phyloP scores from a whole-genome alignment of 2,888 invertebrate species.

The Limnephilus auricula region DNA sequence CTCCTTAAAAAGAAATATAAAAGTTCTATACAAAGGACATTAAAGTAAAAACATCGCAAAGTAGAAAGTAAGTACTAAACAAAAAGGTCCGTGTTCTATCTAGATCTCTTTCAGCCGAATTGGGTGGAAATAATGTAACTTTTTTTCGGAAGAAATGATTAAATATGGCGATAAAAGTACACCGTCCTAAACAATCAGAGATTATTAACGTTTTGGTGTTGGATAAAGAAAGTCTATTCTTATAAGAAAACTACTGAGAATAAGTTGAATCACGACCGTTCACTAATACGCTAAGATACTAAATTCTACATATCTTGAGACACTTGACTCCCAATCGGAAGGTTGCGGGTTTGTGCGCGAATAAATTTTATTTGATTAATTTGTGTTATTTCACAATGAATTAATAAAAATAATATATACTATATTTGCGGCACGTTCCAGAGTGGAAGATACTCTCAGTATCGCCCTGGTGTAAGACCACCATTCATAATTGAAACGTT shows the following conservation, averaged over 20 bases:
- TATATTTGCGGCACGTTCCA: no score
- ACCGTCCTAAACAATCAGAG: neutral
- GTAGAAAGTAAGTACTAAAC: conserved; percentile 12
- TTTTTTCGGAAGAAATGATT: neutral
- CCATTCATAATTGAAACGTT: no score
- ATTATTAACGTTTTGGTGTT: neutral
- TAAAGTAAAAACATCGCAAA: neutral
- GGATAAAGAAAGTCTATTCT: neutral
- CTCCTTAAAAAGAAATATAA: conserved; percentile 3
- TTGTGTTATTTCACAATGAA: no score
- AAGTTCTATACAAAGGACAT: neutral
- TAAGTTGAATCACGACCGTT: no score
- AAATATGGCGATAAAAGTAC: neutral
- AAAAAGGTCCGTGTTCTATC: conserved; percentile 36
- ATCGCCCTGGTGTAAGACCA: no score
- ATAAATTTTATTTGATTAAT: no score
- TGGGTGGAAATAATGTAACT: conserved; percentile 9
- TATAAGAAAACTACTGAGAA: neutral
- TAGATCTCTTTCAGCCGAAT: conserved; percentile 19
- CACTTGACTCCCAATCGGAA: no score
- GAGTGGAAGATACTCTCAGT: no score
- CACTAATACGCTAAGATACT: no score
- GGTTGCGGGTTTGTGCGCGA: no score
- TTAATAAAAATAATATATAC: no score
- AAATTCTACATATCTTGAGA: no score